Evolutionary conservation across 2,797 vertebrate species (phyloP), one percentile per base, ranked within the genome.

Genomic region (Rhadinocentrus ornatus): DNA sequence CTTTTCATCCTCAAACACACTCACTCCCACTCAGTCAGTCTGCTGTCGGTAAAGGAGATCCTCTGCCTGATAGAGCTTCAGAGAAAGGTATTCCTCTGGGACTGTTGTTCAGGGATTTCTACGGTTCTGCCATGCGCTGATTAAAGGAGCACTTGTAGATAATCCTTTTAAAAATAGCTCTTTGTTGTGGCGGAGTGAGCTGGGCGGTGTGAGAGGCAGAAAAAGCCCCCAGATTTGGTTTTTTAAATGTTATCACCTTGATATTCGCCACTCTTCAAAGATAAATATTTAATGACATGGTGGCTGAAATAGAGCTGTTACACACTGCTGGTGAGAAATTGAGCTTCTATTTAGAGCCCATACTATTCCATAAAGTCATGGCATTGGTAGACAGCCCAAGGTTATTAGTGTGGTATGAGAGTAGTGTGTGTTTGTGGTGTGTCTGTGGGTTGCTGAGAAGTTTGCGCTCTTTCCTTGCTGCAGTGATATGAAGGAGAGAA

Each of bases 241-340:
- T 31, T 89, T 86, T 87, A 80, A 94, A 90, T 84, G 87, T 91
- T 91, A 92, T 93, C 90, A 93, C 91, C 91, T 92, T 83, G 63
- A 86, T 85, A 82, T 92, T 85, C 26, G 77, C 80, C 88, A 88
- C 89, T 88, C 82, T 63, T 22, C 88, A 86, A 89, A 88, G 91
- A 94, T 94, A 91, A 93, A 86, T 94, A 89, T 94, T 95, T 94
- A 93, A 95, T 95, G 91, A 89, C 75, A 66, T 83, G 81, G 59
- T 69, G 86, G 91, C 90, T 90, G 93, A 94, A 94, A 93, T 94
- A 89, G 90, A 93, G 91, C 89, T 71, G 85, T 93, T 90, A 87
- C 86, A 89, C 88, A 89, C 89, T 91, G 88, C 84, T 83, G 82
- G 81, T 91, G 89, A 93, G 93, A 93, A 90, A 90, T 91, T 90